Conservation (phyloP, 2,888 invertebrate species). For the Lasioglossum calceatum region DNA sequence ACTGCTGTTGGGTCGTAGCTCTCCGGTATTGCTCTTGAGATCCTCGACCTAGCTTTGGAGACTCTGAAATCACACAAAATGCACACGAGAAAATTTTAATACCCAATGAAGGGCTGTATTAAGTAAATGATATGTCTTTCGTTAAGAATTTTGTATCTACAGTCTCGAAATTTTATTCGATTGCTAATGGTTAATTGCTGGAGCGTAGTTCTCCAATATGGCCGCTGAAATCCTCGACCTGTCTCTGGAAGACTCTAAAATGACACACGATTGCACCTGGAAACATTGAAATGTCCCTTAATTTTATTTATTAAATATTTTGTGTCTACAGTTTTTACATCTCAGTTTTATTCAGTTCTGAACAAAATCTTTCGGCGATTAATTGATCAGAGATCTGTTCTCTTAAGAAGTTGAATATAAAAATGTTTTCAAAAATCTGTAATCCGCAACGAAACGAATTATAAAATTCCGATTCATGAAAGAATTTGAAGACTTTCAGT, state of each 20-base stretch:
- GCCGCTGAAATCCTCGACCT: background rate
- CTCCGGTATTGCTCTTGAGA: background rate
- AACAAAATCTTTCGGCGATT: too few species aligned
- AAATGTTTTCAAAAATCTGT: too few species aligned
- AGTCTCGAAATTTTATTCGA: background rate
- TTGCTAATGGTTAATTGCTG: background rate
- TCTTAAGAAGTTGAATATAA: background rate
- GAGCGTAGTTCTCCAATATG: background rate
- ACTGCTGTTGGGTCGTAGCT: background rate
- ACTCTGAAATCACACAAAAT: background rate
- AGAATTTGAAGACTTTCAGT: background rate
- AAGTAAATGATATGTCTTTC: background rate
- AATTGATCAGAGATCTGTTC: too few species aligned
- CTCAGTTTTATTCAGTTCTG: background rate
- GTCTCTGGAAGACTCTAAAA: background rate
- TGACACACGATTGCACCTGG: background rate
- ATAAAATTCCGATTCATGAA: background rate
- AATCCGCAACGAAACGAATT: background rate
- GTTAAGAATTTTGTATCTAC: background rate
- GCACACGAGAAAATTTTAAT: background rate
- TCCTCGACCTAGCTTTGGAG: background rate
- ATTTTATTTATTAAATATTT: too few species aligned
- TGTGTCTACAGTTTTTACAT: background rate
- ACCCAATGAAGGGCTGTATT: background rate
- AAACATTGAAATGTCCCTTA: background rate